A percentile compares a stretch with the other conserved stretches of the same genome.
Evolutionary conservation across 2,113 vertebrate genomes (phyloP).

Genomic region (Epinephelus lanceolatus): DNA sequence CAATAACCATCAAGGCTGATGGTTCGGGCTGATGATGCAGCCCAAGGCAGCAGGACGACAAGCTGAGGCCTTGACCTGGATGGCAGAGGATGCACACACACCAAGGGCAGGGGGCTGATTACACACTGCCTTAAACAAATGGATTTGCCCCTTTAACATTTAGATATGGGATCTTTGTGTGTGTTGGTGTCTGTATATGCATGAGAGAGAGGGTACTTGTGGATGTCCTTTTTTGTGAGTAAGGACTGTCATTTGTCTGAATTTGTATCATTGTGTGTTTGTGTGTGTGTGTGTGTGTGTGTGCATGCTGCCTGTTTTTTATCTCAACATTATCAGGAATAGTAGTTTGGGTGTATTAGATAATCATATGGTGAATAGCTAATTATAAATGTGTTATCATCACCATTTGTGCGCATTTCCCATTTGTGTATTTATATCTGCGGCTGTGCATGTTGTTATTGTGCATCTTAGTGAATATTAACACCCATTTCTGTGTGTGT

Average conservation of each 20-base stretch:
- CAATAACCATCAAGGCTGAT: slow-evolving; percentile 83
- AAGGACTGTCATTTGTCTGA: slow-evolving; percentile 43
- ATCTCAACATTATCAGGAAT: slow-evolving; percentile 21
- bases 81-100: slow-evolving; percentile 70
- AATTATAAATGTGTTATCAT: slow-evolving; percentile 49
- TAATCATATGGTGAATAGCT: slow-evolving; percentile 44
- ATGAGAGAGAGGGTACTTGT: slow-evolving; percentile 33
- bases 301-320: slow-evolving; percentile 15
- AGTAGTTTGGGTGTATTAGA: slow-evolving; percentile 34
- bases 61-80: slow-evolving; percentile 78
- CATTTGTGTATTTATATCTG: slow-evolving; percentile 33
- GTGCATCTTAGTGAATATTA: slow-evolving; percentile 31
- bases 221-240: slow-evolving; percentile 41
- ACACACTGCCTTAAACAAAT: slow-evolving; percentile 79
- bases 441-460: slow-evolving; percentile 23
- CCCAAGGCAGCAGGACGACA: slow-evolving; percentile 78
- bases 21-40: slow-evolving; percentile 81
- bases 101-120: slow-evolving; percentile 74
- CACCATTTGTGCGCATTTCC: slow-evolving; percentile 24
- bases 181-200: not conserved
- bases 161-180: slow-evolving; percentile 59
- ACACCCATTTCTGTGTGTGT: not conserved
- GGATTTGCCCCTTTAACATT: slow-evolving; percentile 74
- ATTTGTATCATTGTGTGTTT: slow-evolving; percentile 5
- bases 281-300: slow-evolving; percentile 21